These are phyloP conservation scores for Dendrophyllia cribrosa DNA, from an alignment of 64 coral and sea anemone species.

Conservation along the genomic window DNA sequence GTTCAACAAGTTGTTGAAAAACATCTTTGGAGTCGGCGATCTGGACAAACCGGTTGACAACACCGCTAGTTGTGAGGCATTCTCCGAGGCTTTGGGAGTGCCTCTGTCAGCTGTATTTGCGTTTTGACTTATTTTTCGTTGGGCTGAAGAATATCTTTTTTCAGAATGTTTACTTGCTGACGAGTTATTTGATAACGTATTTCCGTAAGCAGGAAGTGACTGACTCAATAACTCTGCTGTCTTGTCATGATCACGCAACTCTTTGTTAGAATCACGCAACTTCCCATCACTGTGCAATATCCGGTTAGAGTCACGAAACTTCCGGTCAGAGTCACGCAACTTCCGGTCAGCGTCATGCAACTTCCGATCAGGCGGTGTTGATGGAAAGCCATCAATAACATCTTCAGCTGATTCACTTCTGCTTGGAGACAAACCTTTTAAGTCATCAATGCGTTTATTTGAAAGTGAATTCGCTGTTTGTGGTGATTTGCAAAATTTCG, in stretches of 20 bases:
- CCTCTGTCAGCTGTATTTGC: not conserved
- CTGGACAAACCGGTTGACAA: constrained; percentile 15
- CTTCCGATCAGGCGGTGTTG: not conserved
- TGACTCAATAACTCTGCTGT: constrained; percentile 3
- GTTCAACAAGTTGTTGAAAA: constrained; percentile 51
- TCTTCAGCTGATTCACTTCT: not conserved
- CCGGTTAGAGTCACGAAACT: not conserved
- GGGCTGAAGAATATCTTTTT: not conserved
- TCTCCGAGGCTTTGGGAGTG: not conserved
- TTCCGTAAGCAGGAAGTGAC: constrained; percentile 14
- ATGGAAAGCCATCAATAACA: not conserved
- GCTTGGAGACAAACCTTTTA: not conserved
- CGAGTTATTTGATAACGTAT: not conserved
- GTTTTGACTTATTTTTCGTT: constrained; percentile 4
- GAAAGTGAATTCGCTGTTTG: not conserved
- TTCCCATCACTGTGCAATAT: not conserved
- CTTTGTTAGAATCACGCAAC: not conserved
- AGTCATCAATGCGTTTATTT: not conserved
- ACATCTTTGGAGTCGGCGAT: constrained; percentile 22
- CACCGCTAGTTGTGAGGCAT: not conserved
- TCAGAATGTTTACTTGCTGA: not conserved
- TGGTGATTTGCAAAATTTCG: constrained; percentile 14
- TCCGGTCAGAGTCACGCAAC: not conserved
- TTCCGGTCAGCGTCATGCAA: not conserved
- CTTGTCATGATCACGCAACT: not conserved